Percentiles rank a stretch among this genome's conserved stretches.
These are phyloP conservation scores for Rhinichthys klamathensis DNA, from an alignment of 2,113 vertebrate genomes.

Conservation along the genomic window DNA sequence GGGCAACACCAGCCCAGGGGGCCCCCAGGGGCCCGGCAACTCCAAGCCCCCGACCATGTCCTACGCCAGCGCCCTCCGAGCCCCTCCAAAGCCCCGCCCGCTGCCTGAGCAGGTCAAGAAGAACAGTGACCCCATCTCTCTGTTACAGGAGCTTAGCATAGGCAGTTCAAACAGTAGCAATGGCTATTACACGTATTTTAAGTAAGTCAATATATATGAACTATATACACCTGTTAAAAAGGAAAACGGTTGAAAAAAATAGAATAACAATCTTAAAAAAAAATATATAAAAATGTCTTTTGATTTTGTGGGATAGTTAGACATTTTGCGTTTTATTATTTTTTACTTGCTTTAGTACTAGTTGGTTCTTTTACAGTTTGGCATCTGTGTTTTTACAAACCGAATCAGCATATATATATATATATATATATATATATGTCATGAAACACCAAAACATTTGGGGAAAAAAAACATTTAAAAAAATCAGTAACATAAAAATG, in stretches of 20 bases:
- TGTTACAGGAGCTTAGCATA: constrained; percentile 98
- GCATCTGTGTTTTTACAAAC: constrained; percentile 61
- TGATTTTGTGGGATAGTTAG: constrained; percentile 62
- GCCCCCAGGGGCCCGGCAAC: constrained; percentile 64
- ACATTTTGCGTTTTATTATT: constrained; percentile 53
- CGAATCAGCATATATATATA: constrained; percentile 46
- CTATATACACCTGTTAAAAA: constrained; percentile 69
- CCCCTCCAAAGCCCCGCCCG: constrained; percentile 93
- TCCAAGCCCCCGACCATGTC: constrained; percentile 95
- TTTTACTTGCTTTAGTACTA: constrained; percentile 60
- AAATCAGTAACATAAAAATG: constrained; percentile 60
- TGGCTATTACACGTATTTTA: constrained; percentile 99
- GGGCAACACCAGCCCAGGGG: constrained; percentile 68
- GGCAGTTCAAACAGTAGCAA: constrained; percentile 98
- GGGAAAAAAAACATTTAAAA: constrained; percentile 60
- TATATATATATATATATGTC: constrained; percentile 27
- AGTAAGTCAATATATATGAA: constrained; percentile 81
- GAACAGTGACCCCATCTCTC: constrained; percentile 95
- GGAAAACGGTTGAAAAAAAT: constrained; percentile 76
- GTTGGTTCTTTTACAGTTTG: constrained; percentile 63
- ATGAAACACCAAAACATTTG: constrained; percentile 62
- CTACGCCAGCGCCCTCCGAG: constrained; percentile 94
- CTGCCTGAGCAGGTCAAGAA: constrained; percentile 95
- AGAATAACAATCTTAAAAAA: constrained; percentile 59
- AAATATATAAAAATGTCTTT: constrained; percentile 64